Evolutionary conservation across 2,888 invertebrate genomes (phyloP).

Genomic region (Calephelis perditalis): DNA sequence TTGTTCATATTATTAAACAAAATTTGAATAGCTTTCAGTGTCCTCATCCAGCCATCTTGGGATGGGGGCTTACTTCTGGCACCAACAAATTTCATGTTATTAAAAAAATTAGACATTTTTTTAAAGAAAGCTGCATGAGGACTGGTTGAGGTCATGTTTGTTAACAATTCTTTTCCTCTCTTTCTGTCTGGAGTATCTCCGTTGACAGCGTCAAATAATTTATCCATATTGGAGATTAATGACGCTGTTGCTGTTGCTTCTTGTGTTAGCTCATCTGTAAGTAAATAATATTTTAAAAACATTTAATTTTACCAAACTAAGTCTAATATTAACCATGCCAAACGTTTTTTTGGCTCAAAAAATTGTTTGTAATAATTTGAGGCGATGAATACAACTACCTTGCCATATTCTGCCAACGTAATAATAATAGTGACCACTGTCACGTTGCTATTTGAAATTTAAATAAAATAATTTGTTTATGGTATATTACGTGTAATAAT

Average conservation of each 20-base stretch:
- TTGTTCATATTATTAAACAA: background rate
- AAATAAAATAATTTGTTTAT: too few relatives aligned
- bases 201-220: background rate
- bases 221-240: background rate
- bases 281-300: background rate
- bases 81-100: conserved; percentile 20
- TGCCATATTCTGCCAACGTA: too few relatives aligned
- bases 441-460: too few relatives aligned
- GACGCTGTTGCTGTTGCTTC: background rate
- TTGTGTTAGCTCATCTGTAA: background rate
- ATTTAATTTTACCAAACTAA: too few relatives aligned
- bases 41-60: conserved; percentile 20
- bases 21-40: conserved; percentile 11
- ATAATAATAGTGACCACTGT: background rate
- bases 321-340: too few relatives aligned
- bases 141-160: background rate
- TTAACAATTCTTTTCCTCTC: background rate
- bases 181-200: background rate
- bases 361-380: too few relatives aligned
- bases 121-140: background rate
- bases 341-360: too few relatives aligned
- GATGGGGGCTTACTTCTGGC: conserved; percentile 18
- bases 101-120: background rate
- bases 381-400: too few relatives aligned
- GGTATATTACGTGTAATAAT: too few relatives aligned